A percentile compares a stretch with the other conserved stretches of the same genome.
Conservation (phyloP, 2,888 invertebrate species). For the Protodeltote pygarga region DNA sequence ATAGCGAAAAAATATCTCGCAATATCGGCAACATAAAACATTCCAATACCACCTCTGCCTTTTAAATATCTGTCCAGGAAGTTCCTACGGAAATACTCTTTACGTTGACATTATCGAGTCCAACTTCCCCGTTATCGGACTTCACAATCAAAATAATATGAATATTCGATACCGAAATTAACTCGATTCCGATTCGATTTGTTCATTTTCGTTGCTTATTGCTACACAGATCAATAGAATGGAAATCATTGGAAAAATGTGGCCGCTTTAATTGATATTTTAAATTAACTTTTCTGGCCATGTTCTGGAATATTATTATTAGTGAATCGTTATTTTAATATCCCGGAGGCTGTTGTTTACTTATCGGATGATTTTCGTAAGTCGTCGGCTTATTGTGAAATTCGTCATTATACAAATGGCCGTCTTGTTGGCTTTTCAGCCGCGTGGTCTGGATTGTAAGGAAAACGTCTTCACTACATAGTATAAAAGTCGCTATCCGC, state of each 20-base stretch:
- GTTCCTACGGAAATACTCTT: constrained; percentile 48
- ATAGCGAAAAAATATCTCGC: not conserved
- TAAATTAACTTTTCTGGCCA: constrained; percentile 9
- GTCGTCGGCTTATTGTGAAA: not conserved
- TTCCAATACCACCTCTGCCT: constrained; percentile 15
- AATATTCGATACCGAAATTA: constrained; percentile 49
- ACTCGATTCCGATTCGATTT: constrained; percentile 37
- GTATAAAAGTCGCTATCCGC: too few relatives aligned
- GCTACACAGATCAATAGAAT: constrained; percentile 39
- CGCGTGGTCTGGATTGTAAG: too few relatives aligned
- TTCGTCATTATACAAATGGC: not conserved
- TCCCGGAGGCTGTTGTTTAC: not conserved
- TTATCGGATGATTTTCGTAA: not conserved
- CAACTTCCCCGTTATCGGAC: constrained; percentile 46
- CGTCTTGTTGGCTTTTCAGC: too few relatives aligned
- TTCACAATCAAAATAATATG: constrained; percentile 50
- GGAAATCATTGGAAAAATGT: constrained; percentile 28
- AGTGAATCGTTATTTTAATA: not conserved
- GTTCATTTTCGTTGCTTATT: constrained; percentile 43
- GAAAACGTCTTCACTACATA: too few relatives aligned
- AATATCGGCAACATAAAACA: constrained; percentile 1
- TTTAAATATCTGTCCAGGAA: constrained; percentile 40
- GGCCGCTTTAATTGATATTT: constrained; percentile 18
- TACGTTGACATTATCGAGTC: constrained; percentile 49
- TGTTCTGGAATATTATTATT: not conserved